Base-by-base conservation (phyloP, 2,888 invertebrate species). In the Andrena camellia region DNA sequence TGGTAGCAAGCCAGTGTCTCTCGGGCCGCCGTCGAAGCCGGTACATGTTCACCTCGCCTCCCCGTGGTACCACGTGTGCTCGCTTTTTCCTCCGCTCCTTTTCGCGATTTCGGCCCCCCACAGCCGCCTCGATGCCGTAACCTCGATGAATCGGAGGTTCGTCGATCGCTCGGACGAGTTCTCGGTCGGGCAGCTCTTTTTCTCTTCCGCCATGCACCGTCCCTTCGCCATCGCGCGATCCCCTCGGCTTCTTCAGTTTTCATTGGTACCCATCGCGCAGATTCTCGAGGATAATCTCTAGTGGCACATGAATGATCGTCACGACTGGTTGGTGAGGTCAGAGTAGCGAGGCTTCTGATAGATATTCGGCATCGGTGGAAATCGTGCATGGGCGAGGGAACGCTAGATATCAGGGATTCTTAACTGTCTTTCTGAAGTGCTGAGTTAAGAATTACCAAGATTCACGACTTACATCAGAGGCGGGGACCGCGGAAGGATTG, bases 1-100 rank as follows among this genome's bases (percentile, higher is more conserved):
- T 92, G 92, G 93, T 92, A 92, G 89, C 90, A 89, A 91, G 92
- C 87, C 93, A 93, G 94, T 93, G 91, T 92, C 92, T 92, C 92
- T 89, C 92, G 92, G 90, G 90, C 92, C 90, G 91, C 90, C 92
- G 91, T 91, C 89, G 90, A 88, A 86, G 91, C 84, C 91, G 91
- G 92, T 91, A 89, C 90, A 80, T 80, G 79, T 84, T 66, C 81
- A 68, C 74, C 84, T 76, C 78, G 31, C 23, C 57, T 57, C 26
- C 35, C 77, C 79, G 79, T 74, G 86, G 78, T 84, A 42, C 85
- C 88, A 87, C 89, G 83, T 87, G 88, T 70, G 76, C 62, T 77
- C 62, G 52, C 50, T 67, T 77, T 67, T 73, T 76, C 29, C 52
- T 35, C 26, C 50, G 20, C 35, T 33, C 33, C 23, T 71, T 67